These are phyloP conservation scores for Sigmodon hispidus DNA, from an alignment of 2,113 vertebrate species.

Conservation along the genomic window DNA sequence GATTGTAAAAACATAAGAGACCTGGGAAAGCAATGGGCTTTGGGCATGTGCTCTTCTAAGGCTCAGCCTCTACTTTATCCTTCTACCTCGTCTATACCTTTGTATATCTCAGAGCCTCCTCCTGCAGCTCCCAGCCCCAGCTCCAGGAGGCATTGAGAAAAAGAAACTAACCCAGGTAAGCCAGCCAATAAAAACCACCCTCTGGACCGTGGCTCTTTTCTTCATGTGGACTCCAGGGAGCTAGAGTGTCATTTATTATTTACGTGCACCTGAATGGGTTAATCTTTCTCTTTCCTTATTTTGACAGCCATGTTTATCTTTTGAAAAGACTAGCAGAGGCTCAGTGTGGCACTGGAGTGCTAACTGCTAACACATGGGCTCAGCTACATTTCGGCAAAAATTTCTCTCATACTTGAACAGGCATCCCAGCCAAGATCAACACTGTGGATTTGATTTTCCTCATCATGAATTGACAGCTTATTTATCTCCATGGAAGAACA, in stretches of 20 bases:
- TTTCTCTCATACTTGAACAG: slow-evolving; percentile 87
- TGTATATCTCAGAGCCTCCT: slow-evolving; percentile 78
- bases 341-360: slow-evolving; percentile 83
- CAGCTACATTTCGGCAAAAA: slow-evolving; percentile 81
- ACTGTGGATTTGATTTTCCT: slow-evolving; percentile 90
- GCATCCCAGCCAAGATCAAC: slow-evolving; percentile 89
- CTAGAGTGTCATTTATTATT: slow-evolving; percentile 79
- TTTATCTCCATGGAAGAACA: slow-evolving; percentile 89
- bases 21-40: slow-evolving; percentile 79
- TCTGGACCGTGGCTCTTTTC: slow-evolving; percentile 77
- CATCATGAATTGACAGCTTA: slow-evolving; percentile 93
- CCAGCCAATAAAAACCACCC: slow-evolving; percentile 54
- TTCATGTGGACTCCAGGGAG: slow-evolving; percentile 75
- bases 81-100: slow-evolving; percentile 74
- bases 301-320: slow-evolving; percentile 89
- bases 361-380: slow-evolving; percentile 90
- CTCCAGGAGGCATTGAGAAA: slow-evolving; percentile 69
- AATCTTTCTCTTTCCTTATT: slow-evolving; percentile 87
- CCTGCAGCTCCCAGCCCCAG: slow-evolving; percentile 72
- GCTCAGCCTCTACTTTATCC: neutral
- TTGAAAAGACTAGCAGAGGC: slow-evolving; percentile 84
- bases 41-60: slow-evolving; percentile 38
- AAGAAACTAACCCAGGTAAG: slow-evolving; percentile 49
- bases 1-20: slow-evolving; percentile 78
- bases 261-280: slow-evolving; percentile 80